Conservation (phyloP, 2,888 invertebrate species). For the Portevinia maculata region DNA sequence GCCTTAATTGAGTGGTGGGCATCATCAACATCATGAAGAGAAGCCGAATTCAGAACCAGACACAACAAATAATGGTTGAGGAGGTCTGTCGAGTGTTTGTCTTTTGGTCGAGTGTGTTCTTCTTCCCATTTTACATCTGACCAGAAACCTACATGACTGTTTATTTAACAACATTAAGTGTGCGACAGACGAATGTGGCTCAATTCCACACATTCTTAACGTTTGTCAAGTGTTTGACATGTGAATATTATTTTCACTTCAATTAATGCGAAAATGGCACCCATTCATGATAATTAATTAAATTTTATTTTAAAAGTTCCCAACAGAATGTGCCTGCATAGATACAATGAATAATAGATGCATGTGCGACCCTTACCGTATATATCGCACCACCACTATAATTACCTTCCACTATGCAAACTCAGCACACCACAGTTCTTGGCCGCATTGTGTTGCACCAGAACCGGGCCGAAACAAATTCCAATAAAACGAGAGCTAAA, state of each 20-base stretch:
- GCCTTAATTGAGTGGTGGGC: slow-evolving; percentile 71
- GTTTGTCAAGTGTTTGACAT: slow-evolving; percentile 26
- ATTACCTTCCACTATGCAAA: slow-evolving; percentile 51
- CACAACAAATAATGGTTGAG: slow-evolving; percentile 21
- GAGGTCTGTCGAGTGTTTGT: slow-evolving; percentile 58
- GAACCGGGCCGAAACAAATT: slow-evolving; percentile 64
- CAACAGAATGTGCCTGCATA: background rate
- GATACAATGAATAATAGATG: slow-evolving; percentile 64
- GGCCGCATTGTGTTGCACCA: slow-evolving; percentile 49
- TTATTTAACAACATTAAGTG: slow-evolving; percentile 31
- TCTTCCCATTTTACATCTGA: slow-evolving; percentile 9
- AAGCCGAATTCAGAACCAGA: slow-evolving; percentile 50
- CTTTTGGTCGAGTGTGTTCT: slow-evolving; percentile 51
- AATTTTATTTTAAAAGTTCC: slow-evolving; percentile 41
- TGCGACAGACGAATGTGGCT: slow-evolving; percentile 57
- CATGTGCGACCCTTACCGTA: slow-evolving; percentile 49
- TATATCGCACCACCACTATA: slow-evolving; percentile 39
- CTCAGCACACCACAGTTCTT: slow-evolving; percentile 14
- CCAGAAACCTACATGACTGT: slow-evolving; percentile 28
- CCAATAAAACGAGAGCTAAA: slow-evolving; percentile 40
- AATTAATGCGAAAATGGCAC: slow-evolving; percentile 57
- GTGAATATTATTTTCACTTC: slow-evolving; percentile 28
- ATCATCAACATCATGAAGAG: slow-evolving; percentile 54
- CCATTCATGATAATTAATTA: background rate
- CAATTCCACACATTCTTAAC: slow-evolving; percentile 27